These are phyloP conservation scores for Cephalopterus ornatus DNA, from an alignment of 2,113 vertebrate genomes.

Conservation along the genomic window DNA sequence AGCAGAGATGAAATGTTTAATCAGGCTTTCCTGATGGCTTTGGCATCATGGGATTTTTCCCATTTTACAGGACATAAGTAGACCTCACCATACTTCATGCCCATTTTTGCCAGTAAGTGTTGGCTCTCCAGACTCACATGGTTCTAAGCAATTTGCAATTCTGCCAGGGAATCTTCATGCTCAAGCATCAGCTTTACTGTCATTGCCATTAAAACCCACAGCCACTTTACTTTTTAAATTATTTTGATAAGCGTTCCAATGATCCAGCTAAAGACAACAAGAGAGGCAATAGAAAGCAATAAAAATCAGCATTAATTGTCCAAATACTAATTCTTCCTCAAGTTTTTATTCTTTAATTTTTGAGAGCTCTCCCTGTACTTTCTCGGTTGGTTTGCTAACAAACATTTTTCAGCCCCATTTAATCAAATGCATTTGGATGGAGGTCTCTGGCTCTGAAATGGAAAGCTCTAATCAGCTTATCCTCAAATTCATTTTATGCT, in stretches of 20 bases:
- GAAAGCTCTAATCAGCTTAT: slow-evolving; percentile 17
- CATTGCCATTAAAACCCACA: neutral
- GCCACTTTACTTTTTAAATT: neutral
- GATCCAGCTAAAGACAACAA: neutral
- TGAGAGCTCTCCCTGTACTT: neutral
- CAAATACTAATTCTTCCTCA: neutral
- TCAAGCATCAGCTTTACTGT: neutral
- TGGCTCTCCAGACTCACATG: neutral
- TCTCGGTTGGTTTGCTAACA: neutral
- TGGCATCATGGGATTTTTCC: neutral
- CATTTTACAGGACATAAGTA: neutral
- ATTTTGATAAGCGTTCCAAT: neutral
- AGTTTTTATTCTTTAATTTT: neutral
- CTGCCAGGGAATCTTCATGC: neutral
- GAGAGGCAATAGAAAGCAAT: neutral
- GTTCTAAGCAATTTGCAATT: neutral
- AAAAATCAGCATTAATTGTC: neutral
- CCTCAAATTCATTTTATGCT: neutral
- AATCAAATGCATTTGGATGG: slow-evolving; percentile 12
- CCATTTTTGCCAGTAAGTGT: neutral
- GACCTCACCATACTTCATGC: neutral
- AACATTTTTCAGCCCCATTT: neutral
- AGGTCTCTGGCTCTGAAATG: neutral
- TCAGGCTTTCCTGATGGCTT: neutral
- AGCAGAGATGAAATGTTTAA: neutral